Evolutionary conservation across 2,113 vertebrate genomes (phyloP), one percentile per base, ranked within the genome.

Genomic region (Lophura nycthemera): DNA sequence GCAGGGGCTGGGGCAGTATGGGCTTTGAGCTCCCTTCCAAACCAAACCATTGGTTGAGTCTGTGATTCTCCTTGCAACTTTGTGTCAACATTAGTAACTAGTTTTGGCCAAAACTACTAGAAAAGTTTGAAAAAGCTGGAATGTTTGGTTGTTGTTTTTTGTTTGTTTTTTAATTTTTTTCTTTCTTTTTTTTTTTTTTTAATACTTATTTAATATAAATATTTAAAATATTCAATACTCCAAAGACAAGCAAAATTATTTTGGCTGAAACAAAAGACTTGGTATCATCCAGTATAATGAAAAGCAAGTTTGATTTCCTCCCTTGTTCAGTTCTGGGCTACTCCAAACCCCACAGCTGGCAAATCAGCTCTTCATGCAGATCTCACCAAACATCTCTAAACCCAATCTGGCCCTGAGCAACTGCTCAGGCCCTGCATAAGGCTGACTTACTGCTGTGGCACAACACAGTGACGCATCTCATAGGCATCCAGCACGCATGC

Each of bases 401-500:
- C 38, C 40, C 32, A 60, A 85, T 32, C 71, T 64, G 88, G 63
- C 38, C 52, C 32, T 45, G 8, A 40, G 82, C 80, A 89, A 10
- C 80, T 43, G 42, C 42, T 43, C 82, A 88, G 16, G 30, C 63
- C 77, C 69, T 10, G n/a, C 45, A 30, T 0, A 3, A 92, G 60
- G 89, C 36, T 45, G 59, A 86, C 60, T 30, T 76, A 52, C 69
- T 86, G 63, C 79, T 83, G 40, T 59, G 92, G 96, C 48, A 70
- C 40, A 83, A 85, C 43, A 59, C n/a, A 70, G 89, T 92, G 94
- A 96, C 79, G 86, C 92, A 95, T 91, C 89, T 45, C 69, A 21
- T 80, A 96, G 93, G 40, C 61, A 88, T 89, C 73, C 34, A 57
- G 80, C 43, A n/a, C 74, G 40, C 20, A 54, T 92, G 84, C 92